Conservation (phyloP, 2,113 vertebrate species). For the Lophura nycthemera region DNA sequence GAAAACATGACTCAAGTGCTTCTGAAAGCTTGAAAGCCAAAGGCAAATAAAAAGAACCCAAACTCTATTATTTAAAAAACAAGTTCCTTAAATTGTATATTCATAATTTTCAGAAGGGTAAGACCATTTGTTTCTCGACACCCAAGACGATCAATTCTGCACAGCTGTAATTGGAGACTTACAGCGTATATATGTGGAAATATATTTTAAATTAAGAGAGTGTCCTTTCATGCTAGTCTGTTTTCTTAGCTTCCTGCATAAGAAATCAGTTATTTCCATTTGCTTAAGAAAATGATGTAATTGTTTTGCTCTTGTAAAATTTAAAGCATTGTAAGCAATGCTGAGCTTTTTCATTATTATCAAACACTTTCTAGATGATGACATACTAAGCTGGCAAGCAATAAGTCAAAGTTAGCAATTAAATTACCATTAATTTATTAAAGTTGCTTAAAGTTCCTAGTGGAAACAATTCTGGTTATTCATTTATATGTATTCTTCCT, state of each 20-base stretch:
- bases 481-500: background rate
- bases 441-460: background rate
- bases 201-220: background rate
- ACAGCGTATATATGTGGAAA: background rate
- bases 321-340: background rate
- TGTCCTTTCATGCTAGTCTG: background rate
- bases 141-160: background rate
- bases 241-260: background rate
- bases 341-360: background rate
- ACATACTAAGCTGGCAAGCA: background rate
- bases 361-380: background rate
- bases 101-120: background rate
- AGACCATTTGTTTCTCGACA: background rate
- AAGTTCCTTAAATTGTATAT: background rate
- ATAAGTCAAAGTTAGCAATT: slow-evolving; percentile 21
- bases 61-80: background rate
- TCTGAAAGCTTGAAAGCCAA: background rate
- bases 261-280: background rate
- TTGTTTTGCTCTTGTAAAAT: background rate
- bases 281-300: background rate
- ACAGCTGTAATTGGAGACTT: background rate
- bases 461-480: slow-evolving; percentile 10
- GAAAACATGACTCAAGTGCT: background rate
- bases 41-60: background rate
- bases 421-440: background rate